phyloP scores from a whole-genome alignment of 2,113 vertebrate species.

The Fregata magnificens region DNA sequence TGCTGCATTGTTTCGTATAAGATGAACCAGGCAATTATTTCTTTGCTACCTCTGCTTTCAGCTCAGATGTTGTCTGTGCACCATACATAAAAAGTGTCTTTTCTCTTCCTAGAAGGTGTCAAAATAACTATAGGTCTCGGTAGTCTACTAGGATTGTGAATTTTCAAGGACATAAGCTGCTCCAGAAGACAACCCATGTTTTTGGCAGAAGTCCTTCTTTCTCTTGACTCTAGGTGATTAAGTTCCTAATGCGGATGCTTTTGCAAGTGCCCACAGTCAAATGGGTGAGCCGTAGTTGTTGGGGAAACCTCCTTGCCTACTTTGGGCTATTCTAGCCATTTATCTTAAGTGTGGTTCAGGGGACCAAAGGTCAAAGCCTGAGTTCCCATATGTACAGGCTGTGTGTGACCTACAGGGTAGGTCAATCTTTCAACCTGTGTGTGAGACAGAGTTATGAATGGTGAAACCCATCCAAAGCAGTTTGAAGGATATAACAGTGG shows the following conservation, averaged over 20 bases:
- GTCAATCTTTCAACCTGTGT: neutral
- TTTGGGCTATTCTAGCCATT: neutral
- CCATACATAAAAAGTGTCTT: neutral
- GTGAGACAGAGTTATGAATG: neutral
- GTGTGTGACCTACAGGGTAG: neutral
- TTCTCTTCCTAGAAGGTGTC: neutral
- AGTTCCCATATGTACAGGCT: accelerated
- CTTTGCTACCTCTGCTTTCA: neutral
- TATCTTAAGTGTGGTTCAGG: neutral
- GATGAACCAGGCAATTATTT: neutral
- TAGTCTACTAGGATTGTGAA: neutral
- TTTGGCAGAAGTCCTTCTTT: neutral
- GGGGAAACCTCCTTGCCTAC: accelerated
- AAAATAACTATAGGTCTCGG: neutral
- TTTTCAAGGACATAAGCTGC: neutral
- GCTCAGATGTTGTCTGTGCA: neutral
- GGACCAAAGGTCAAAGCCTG: neutral
- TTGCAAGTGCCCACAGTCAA: neutral
- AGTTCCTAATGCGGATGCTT: neutral
- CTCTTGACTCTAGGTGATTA: neutral
- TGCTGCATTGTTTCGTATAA: neutral
- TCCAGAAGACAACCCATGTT: neutral
- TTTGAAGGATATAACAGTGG: neutral
- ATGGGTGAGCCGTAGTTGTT: accelerated
- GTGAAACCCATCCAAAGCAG: neutral